phyloP scores from a whole-genome alignment of 2,113 vertebrate genomes.

The Dissostichus mawsoni region DNA sequence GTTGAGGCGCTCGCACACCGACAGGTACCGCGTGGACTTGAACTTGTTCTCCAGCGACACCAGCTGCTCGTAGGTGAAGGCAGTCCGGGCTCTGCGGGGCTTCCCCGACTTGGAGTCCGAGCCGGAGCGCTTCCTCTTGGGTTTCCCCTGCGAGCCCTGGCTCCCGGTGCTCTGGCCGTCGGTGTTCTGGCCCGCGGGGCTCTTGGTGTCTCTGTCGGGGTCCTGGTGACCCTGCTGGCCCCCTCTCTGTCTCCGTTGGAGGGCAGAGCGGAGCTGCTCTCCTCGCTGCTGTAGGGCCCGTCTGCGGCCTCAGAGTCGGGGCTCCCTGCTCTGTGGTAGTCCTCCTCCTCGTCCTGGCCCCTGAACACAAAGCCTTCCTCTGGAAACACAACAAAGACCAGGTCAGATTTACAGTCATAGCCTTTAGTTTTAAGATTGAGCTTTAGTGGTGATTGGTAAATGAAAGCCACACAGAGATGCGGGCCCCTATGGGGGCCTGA shows the following conservation, averaged over 20 bases:
- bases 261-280: constrained; percentile 82
- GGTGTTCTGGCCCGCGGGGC: constrained; percentile 52
- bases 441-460: neutral
- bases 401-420: neutral
- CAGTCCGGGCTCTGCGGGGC: constrained; percentile 93
- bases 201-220: constrained; percentile 71
- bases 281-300: constrained; percentile 86
- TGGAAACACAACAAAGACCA: constrained; percentile 41
- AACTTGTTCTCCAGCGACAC: constrained; percentile 97
- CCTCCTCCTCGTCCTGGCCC: constrained; percentile 82
- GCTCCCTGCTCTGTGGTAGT: constrained; percentile 79
- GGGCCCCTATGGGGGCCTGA: neutral
- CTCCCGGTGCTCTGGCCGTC: constrained; percentile 62
- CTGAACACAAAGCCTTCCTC: constrained; percentile 85
- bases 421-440: too few relatives aligned
- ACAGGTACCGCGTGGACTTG: constrained; percentile 94
- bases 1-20: constrained; percentile 94
- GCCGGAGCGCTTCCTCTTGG: constrained; percentile 93
- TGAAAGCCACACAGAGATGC: neutral
- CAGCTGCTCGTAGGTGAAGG: constrained; percentile 96
- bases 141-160: constrained; percentile 79
- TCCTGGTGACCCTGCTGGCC: constrained; percentile 76
- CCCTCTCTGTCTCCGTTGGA: constrained; percentile 72
- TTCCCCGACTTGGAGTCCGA: constrained; percentile 95
- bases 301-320: constrained; percentile 86